Evolutionary conservation across 2,888 invertebrate species (phyloP), one percentile per base, ranked within the genome.

Genomic region (Acleris laterana): DNA sequence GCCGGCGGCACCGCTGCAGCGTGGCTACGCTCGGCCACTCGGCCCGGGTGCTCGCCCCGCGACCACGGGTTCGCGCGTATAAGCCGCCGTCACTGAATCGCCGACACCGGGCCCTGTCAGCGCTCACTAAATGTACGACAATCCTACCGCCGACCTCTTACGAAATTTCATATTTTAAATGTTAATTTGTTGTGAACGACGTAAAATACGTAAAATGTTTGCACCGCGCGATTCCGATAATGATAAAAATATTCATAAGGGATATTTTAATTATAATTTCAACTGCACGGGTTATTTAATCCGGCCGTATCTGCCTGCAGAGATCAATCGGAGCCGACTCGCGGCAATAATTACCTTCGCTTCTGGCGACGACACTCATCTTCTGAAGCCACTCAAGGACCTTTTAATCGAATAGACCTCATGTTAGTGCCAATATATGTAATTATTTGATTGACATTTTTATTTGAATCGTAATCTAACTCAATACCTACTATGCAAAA

Each of bases 241-340:
- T 74, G 77, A 70, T 76, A 74, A 78, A 78, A 80, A 80, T 80
- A 80, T 81, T 80, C 79, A 80, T 80, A 78, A 80, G 77, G 77
- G 74, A 81, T 83, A 85, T 84, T 85, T 86, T 87, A 88, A 89
- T 88, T 87, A 84, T 85, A 83, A 83, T 81, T 82, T 79, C 77
- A 78, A 78, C 78, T 80, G 77, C 77, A 69, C 76, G 72, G 77
- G 74, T 78, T 78, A 78, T 81, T 83, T 83, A 85, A 86, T 82
- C 82, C 83, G 74, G 72, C 71, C 74, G 70, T 59, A 64, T 66
- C 64, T 68, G 68, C 67, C 68, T 70, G 72, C 75, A 74, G 74
- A 75, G 73, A 80, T 75, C 78, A 78, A 76, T 80, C 75, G 76
- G 69, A 68, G 73, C 71, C 74, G 74, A 70, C 72, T 56, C 50